phyloP scores from a whole-genome alignment of 2,113 vertebrate genomes.

The Phylloscopus trochilus region DNA sequence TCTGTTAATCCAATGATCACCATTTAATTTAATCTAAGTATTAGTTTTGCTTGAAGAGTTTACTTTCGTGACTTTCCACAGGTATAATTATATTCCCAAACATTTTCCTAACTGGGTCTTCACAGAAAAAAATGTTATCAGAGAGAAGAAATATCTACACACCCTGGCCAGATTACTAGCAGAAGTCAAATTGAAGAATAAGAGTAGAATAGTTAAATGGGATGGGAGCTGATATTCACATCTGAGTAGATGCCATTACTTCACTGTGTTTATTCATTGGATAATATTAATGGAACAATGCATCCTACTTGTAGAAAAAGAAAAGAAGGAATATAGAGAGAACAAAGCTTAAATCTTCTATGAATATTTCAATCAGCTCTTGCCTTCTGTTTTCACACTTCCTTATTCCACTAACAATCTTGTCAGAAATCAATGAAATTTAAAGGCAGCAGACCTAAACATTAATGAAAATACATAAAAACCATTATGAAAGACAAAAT shows the following conservation, averaged over 20 bases:
- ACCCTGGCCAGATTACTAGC: not conserved
- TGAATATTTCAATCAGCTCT: not conserved
- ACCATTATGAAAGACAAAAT: not conserved
- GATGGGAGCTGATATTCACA: not conserved
- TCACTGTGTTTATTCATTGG: not conserved
- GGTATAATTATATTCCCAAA: not conserved
- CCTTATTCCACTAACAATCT: not conserved
- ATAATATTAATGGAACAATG: not conserved
- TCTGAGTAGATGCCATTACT: not conserved
- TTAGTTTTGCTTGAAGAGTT: not conserved
- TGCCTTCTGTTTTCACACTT: not conserved
- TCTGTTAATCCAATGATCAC: not conserved
- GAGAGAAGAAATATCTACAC: not conserved
- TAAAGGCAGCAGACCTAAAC: not conserved
- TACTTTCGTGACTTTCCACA: not conserved
- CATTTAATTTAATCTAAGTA: not conserved
- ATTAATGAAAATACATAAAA: not conserved
- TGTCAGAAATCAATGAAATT: not conserved
- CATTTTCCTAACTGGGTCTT: not conserved
- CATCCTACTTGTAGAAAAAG: not conserved
- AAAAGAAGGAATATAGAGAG: not conserved
- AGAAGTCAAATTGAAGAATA: not conserved
- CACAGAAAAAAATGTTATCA: not conserved
- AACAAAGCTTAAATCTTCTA: not conserved
- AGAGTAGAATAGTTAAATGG: not conserved